Evolutionary conservation across 2,888 invertebrate genomes (phyloP).

Genomic region (Limenitis camilla): DNA sequence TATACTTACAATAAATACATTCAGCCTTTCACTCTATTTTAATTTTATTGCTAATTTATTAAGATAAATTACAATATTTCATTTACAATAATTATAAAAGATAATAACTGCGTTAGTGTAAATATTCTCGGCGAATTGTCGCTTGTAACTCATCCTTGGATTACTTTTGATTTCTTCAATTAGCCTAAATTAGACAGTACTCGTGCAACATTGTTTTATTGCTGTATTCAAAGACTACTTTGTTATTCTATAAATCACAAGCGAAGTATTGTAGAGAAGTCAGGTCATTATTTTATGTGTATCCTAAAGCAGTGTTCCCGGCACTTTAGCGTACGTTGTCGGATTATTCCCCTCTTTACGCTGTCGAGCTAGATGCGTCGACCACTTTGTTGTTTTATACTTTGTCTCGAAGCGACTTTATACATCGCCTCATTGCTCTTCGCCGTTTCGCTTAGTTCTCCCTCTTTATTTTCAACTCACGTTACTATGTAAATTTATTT

Average conservation of each 20-base stretch:
- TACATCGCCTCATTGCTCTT: constrained; percentile 70
- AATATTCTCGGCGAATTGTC: too few relatives aligned
- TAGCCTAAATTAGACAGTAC: too few relatives aligned
- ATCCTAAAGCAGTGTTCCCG: constrained; percentile 54
- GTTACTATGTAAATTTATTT: constrained; percentile 64
- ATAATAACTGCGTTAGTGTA: too few relatives aligned
- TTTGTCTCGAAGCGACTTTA: constrained; percentile 65
- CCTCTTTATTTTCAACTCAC: constrained; percentile 66
- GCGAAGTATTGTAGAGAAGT: constrained; percentile 47
- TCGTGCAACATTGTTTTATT: constrained; percentile 6
- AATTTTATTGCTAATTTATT: too few relatives aligned
- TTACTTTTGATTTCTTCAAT: too few relatives aligned
- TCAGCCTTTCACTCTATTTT: too few relatives aligned
- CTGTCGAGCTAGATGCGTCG: constrained; percentile 60
- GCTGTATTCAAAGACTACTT: constrained; percentile 23
- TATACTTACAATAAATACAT: too few relatives aligned
- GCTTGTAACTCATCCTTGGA: too few relatives aligned
- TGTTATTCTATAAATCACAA: constrained; percentile 36
- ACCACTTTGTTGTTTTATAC: constrained; percentile 74
- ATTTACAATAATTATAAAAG: too few relatives aligned
- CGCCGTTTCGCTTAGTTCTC: constrained; percentile 67
- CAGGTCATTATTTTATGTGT: constrained; percentile 62
- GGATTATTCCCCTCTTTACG: constrained; percentile 65
- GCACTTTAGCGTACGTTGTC: constrained; percentile 55
- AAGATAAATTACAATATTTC: too few relatives aligned